Evolutionary conservation across 2,888 invertebrate species (phyloP).

Genomic region (Andrena flavipes): DNA sequence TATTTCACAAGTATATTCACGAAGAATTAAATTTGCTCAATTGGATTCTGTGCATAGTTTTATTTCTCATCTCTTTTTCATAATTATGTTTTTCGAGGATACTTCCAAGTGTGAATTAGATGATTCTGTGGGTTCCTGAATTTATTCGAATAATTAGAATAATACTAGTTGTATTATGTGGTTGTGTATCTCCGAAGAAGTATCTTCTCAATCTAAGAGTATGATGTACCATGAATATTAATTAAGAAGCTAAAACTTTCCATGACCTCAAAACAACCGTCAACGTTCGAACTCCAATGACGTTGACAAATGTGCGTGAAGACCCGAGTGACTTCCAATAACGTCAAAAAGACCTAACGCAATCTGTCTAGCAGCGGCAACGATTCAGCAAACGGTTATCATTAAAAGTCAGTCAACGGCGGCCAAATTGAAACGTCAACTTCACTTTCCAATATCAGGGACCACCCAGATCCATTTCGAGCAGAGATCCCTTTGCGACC

Average conservation of each 20-base stretch:
- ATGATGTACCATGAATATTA: too few relatives aligned
- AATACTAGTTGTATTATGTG: not conserved
- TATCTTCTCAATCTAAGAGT: too few relatives aligned
- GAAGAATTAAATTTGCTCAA: too few relatives aligned
- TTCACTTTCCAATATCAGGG: conserved; percentile 4
- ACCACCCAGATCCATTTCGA: conserved; percentile 7
- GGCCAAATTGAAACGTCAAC: not conserved
- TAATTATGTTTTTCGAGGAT: too few relatives aligned
- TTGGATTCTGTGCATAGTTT: too few relatives aligned
- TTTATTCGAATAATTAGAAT: too few relatives aligned
- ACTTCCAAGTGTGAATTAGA: too few relatives aligned
- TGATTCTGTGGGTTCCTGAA: too few relatives aligned
- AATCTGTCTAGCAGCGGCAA: not conserved
- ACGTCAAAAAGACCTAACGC: not conserved
- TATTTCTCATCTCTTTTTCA: too few relatives aligned
- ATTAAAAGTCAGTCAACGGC: not conserved
- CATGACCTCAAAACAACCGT: not conserved
- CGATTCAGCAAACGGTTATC: not conserved
- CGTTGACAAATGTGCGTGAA: not conserved
- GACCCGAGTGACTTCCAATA: not conserved
- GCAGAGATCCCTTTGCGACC: not conserved
- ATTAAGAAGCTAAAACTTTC: too few relatives aligned
- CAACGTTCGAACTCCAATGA: not conserved
- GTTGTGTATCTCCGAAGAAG: not conserved
- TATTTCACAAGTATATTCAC: too few relatives aligned